Percentiles rank a stretch among this genome's conserved stretches.
Evolutionary conservation across 2,888 invertebrate genomes (phyloP).

Genomic region (Yponomeuta malinellus): DNA sequence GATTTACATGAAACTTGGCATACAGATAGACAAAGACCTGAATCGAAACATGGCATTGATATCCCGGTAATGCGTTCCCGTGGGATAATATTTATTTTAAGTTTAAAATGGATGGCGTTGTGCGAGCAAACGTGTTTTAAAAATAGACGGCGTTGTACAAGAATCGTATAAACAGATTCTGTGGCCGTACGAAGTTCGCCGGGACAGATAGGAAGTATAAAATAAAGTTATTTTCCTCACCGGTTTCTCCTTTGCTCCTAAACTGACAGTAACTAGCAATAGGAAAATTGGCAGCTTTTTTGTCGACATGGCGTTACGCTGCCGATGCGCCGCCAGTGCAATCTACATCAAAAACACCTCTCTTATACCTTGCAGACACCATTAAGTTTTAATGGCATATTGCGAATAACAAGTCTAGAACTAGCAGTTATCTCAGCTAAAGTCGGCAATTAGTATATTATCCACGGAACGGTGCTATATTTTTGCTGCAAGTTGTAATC

Average conservation of each 20-base stretch:
- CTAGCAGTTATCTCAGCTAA: conserved; percentile 33
- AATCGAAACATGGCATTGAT: too few species aligned
- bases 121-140: too few species aligned
- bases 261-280: conserved; percentile 34
- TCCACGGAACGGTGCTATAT: conserved; percentile 7
- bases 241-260: conserved; percentile 51
- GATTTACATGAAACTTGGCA: too few species aligned
- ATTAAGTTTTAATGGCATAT: not conserved
- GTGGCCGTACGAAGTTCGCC: too few species aligned
- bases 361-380: not conserved
- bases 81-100: too few species aligned
- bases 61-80: too few species aligned
- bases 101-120: too few species aligned
- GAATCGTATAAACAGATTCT: too few species aligned
- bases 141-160: too few species aligned
- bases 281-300: conserved; percentile 42
- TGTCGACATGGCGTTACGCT: conserved; percentile 48
- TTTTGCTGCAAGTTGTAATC: conserved; percentile 42
- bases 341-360: not conserved
- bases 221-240: conserved; percentile 30
- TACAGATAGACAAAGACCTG: too few species aligned
- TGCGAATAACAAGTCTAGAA: conserved; percentile 13
- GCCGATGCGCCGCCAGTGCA: conserved; percentile 30
- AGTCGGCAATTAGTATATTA: conserved; percentile 50
- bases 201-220: not conserved